Conservation (phyloP, 2,888 invertebrate genomes). For the Trissoscelio sp. region DNA sequence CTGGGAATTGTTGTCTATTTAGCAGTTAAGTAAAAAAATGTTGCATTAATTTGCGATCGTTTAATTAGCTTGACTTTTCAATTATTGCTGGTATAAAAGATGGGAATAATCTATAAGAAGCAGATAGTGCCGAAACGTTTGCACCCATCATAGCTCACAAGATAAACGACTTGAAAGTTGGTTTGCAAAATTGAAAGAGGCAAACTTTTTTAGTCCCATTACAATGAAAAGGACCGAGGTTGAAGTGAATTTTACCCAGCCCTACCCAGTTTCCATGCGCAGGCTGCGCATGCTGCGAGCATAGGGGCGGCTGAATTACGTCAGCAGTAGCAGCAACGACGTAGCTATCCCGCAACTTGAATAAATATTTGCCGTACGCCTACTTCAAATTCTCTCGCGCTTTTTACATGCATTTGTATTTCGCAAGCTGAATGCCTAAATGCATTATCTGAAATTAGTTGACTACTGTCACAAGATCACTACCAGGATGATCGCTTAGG, state of each 20-base stretch:
- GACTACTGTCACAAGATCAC: slow-evolving; percentile 27
- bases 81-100: too few species aligned
- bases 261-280: slow-evolving; percentile 56
- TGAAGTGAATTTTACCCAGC: slow-evolving; percentile 38
- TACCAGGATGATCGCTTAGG: too few species aligned
- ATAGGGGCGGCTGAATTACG: slow-evolving; percentile 64
- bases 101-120: too few species aligned
- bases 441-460: slow-evolving; percentile 27
- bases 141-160: neutral
- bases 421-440: slow-evolving; percentile 7
- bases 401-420: slow-evolving; percentile 34
- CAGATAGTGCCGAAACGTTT: too few species aligned
- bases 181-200: neutral
- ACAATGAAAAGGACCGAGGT: slow-evolving; percentile 41
- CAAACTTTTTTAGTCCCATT: neutral
- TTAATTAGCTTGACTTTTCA: too few species aligned
- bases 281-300: slow-evolving; percentile 60
- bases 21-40: too few species aligned
- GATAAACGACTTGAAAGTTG: too few species aligned
- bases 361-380: slow-evolving; percentile 62
- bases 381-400: slow-evolving; percentile 30
- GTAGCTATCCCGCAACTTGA: slow-evolving; percentile 48
- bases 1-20: too few species aligned
- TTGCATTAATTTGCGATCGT: too few species aligned
- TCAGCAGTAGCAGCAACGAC: slow-evolving; percentile 30